phyloP scores from a whole-genome alignment of 37 sponge, comb jelly and placozoan species.

The Hexactinellida sp. region DNA sequence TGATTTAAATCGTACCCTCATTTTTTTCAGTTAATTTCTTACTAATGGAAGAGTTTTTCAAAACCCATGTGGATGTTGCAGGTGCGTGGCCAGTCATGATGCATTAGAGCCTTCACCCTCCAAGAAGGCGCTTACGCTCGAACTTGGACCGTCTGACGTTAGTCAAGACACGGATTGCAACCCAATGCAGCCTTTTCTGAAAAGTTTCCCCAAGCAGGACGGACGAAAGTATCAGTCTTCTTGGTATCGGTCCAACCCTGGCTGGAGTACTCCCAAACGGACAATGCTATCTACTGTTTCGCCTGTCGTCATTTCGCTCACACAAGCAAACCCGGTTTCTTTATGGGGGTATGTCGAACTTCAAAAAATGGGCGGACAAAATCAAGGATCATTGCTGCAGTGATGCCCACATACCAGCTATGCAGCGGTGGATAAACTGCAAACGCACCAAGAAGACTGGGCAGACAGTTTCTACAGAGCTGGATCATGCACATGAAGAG shows the following conservation, averaged over 20 bases:
- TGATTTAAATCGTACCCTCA: background rate
- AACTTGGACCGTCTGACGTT: background rate
- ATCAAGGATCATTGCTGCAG: background rate
- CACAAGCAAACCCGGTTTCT: background rate
- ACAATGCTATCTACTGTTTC: background rate
- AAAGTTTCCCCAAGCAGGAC: background rate
- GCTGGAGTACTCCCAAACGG: slow-evolving; percentile 9
- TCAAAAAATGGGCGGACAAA: background rate
- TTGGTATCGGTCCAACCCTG: background rate
- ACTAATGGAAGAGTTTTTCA: background rate
- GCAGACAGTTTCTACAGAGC: background rate
- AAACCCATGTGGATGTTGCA: background rate
- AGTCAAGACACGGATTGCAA: background rate
- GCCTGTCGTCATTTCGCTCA: background rate
- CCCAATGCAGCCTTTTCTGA: background rate
- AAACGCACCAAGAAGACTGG: background rate
- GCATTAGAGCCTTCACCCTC: background rate
- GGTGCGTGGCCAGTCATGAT: background rate
- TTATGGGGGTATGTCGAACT: background rate
- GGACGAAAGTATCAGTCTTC: background rate
- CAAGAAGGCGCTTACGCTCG: background rate
- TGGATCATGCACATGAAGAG: background rate
- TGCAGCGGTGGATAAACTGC: background rate
- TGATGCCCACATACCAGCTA: background rate
- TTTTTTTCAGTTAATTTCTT: background rate